phyloP scores from a whole-genome alignment of 2,113 vertebrate species.

The Amia ocellicauda region DNA sequence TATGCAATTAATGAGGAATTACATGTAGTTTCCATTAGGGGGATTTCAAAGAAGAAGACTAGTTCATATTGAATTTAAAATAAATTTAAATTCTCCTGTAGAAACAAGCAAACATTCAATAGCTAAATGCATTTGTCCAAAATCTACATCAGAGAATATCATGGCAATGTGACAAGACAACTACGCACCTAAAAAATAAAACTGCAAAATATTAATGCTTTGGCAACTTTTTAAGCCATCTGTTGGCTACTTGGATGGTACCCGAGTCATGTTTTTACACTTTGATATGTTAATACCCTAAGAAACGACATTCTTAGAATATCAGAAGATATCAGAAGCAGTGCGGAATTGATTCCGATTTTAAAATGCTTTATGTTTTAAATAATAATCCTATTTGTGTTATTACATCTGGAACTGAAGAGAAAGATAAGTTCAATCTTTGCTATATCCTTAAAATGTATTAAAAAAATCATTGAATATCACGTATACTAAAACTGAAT shows the following conservation, averaged over 20 bases:
- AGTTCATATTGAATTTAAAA: too few relatives aligned
- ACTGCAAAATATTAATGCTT: background rate
- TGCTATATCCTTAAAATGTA: background rate
- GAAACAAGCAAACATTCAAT: too few relatives aligned
- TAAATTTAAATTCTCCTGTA: too few relatives aligned
- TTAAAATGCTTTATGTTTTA: constrained; percentile 1
- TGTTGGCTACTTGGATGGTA: background rate
- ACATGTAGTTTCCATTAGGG: too few relatives aligned
- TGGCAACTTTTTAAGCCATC: background rate
- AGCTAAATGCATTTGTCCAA: too few relatives aligned
- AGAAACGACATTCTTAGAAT: background rate
- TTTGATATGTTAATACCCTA: background rate
- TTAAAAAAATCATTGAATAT: constrained; percentile 5
- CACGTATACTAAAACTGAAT: constrained; percentile 3
- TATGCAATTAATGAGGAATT: too few relatives aligned
- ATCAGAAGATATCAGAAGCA: constrained; percentile 4
- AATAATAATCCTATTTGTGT: constrained; percentile 3
- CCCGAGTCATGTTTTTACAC: background rate
- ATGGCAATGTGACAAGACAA: too few relatives aligned
- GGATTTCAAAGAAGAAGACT: too few relatives aligned
- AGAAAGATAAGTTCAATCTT: background rate
- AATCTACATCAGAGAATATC: too few relatives aligned
- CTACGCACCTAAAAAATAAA: too few relatives aligned
- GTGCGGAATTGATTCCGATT: constrained; percentile 8
- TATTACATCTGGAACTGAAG: background rate